These are phyloP conservation scores for Nomada ferruginata DNA, from an alignment of 2,888 invertebrate species.

Conservation along the genomic window DNA sequence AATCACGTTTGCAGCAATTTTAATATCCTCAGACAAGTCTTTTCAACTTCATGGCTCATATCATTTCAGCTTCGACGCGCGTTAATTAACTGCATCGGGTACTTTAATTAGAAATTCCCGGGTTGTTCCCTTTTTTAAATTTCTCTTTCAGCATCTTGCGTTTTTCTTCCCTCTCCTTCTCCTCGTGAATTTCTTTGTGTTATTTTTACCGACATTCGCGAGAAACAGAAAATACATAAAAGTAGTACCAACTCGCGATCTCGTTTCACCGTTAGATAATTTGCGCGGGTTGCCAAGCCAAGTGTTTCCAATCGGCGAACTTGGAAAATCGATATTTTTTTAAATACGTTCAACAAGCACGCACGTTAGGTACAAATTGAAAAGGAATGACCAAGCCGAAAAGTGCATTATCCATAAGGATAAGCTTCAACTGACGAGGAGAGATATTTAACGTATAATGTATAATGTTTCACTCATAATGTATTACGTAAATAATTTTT, in stretches of 20 bases:
- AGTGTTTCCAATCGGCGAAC: not conserved
- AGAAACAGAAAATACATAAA: not conserved
- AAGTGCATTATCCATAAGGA: constrained; percentile 30
- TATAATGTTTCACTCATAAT: constrained; percentile 11
- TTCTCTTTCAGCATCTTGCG: not conserved
- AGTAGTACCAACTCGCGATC: not conserved
- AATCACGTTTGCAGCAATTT: constrained; percentile 33
- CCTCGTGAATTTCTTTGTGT: not conserved
- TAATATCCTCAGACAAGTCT: not conserved
- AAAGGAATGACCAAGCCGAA: not conserved
- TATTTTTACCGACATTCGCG: not conserved
- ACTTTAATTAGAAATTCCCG: not conserved
- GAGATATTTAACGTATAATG: constrained; percentile 13
- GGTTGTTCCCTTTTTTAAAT: not conserved
- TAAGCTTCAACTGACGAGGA: not conserved
- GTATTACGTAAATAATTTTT: constrained; percentile 28
- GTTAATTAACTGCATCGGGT: not conserved
- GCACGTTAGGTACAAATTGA: not conserved
- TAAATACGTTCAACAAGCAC: not conserved
- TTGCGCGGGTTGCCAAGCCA: not conserved
- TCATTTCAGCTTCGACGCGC: not conserved
- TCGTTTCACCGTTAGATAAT: not conserved
- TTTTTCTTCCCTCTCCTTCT: not conserved
- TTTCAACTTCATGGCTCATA: not conserved
- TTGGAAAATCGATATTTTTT: not conserved